Evolutionary conservation across 2,888 invertebrate species (phyloP).

Genomic region (Drosophila rubida): DNA sequence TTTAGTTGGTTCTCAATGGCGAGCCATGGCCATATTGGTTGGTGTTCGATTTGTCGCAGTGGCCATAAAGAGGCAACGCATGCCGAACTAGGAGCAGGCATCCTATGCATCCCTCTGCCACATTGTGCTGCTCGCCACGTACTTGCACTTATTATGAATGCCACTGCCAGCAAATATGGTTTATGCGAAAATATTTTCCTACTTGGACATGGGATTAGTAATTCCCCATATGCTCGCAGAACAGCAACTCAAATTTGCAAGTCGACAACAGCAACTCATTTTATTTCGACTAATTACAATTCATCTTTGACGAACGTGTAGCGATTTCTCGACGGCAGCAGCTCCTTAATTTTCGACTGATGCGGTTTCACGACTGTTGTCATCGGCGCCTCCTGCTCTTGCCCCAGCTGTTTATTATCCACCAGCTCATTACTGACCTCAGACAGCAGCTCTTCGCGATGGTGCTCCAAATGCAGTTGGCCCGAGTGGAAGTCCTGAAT

Average conservation of each 20-base stretch:
- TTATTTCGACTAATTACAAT: conserved; percentile 26
- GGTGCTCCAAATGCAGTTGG: conserved; percentile 18
- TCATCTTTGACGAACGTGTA: conserved; percentile 89
- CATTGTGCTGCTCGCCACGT: conserved; percentile 1
- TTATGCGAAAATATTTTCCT: conserved; percentile 8
- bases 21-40: conserved; percentile 59
- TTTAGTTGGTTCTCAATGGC: conserved; percentile 51
- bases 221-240: not conserved
- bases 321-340: conserved; percentile 96
- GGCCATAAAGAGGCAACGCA: conserved; percentile 50
- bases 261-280: not conserved
- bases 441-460: not conserved
- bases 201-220: not conserved
- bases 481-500: conserved; percentile 94
- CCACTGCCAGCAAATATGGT: conserved; percentile 19
- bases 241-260: too few species aligned
- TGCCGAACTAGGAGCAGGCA: conserved; percentile 32
- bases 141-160: conserved; percentile 26
- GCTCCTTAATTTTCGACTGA: conserved; percentile 96
- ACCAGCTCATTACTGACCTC: not conserved
- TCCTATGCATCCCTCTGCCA: conserved; percentile 22
- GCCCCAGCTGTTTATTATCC: not conserved
- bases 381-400: not conserved
- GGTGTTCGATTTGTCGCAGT: conserved; percentile 67
- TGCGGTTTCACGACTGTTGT: conserved; percentile 88